Conservation (phyloP, 1,140 invertebrate species). For the Eurosta solidaginis region DNA sequence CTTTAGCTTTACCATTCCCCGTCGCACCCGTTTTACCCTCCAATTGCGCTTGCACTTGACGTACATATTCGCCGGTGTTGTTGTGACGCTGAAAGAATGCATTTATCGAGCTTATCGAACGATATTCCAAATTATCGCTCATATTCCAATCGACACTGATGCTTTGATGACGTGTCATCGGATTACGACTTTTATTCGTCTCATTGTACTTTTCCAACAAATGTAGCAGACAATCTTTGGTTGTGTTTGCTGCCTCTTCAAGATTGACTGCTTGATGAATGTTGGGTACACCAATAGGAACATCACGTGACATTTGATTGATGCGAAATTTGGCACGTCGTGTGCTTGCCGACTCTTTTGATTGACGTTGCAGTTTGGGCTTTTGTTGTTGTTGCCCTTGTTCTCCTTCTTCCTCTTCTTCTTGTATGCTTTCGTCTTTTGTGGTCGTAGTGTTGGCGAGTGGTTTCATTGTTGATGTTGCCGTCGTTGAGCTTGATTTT, state of each 20-base stretch:
- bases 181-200: conserved; percentile 50
- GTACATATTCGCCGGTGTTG: conserved; percentile 59
- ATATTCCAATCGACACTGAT: conserved; percentile 57
- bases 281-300: conserved; percentile 66
- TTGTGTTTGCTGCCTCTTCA: conserved; percentile 67
- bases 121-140: conserved; percentile 60
- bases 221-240: conserved; percentile 73
- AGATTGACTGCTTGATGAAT: conserved; percentile 64
- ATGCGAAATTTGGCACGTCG: conserved; percentile 65
- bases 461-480: background rate
- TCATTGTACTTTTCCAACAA: conserved; percentile 76
- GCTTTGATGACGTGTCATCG: conserved; percentile 52
- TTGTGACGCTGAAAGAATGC: conserved; percentile 70
- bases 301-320: conserved; percentile 66
- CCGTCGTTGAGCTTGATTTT: background rate
- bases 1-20: background rate
- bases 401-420: conserved; percentile 46
- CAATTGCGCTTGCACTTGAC: conserved; percentile 53
- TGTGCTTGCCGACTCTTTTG: conserved; percentile 49
- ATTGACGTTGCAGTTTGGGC: conserved; percentile 42
- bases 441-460: background rate
- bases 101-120: conserved; percentile 71
- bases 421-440: conserved; percentile 33
- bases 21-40: conserved; percentile 48
- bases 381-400: conserved; percentile 43